Conservation (phyloP, 92 coral and sea anemone species). For the Micromussa lordhowensis region DNA sequence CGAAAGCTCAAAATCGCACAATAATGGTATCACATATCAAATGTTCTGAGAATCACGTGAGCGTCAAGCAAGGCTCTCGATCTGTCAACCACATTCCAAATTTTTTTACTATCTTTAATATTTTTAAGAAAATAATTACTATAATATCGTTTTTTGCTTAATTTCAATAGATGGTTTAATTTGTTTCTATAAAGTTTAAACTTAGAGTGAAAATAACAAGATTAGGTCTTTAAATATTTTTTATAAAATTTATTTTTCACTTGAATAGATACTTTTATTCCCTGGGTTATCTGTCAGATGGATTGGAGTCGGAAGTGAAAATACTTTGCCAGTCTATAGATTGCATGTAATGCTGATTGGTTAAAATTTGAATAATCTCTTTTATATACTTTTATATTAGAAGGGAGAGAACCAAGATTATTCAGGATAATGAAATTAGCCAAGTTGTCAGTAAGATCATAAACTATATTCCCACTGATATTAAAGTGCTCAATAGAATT, state of each 20-base stretch:
- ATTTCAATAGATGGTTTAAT: no score
- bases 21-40: slow-evolving; percentile 17
- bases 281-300: slow-evolving; percentile 71
- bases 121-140: slow-evolving; percentile 36
- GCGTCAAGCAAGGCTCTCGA: slow-evolving; percentile 21
- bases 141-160: slow-evolving; percentile 60
- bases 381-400: slow-evolving; percentile 28
- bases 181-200: slow-evolving; percentile 50
- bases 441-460: slow-evolving; percentile 49
- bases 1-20: neutral
- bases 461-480: slow-evolving; percentile 60
- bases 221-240: slow-evolving; percentile 56
- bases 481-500: slow-evolving; percentile 46
- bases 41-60: slow-evolving; percentile 9
- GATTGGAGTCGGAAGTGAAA: slow-evolving; percentile 56
- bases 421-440: slow-evolving; percentile 46
- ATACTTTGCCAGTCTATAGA: slow-evolving; percentile 45
- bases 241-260: slow-evolving; percentile 52
- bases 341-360: neutral
- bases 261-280: slow-evolving; percentile 54
- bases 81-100: slow-evolving; percentile 41
- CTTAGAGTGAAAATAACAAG: slow-evolving; percentile 56
- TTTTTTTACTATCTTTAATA: slow-evolving; percentile 46
- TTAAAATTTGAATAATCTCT: slow-evolving; percentile 49
- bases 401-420: slow-evolving; percentile 14